These are phyloP conservation scores for Ellobius talpinus DNA, from an alignment of 2,113 vertebrate genomes.

Conservation along the genomic window DNA sequence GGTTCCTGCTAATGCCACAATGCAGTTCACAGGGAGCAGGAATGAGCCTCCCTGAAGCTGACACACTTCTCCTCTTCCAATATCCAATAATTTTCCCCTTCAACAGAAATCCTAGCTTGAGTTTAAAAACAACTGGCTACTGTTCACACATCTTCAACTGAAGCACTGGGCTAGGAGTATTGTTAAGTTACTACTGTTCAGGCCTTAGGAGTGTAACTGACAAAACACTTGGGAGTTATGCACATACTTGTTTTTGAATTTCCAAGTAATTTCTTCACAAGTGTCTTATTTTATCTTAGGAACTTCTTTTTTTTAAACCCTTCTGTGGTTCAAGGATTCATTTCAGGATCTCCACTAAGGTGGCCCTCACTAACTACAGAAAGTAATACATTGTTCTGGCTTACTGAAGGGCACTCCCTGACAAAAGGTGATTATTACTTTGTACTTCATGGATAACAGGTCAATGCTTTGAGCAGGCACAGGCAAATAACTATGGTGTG, in stretches of 20 bases:
- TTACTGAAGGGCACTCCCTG: slow-evolving; percentile 8
- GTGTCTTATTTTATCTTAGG: not conserved
- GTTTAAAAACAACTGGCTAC: not conserved
- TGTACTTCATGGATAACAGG: not conserved
- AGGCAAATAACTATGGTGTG: slow-evolving; percentile 48
- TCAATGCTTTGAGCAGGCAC: slow-evolving; percentile 52
- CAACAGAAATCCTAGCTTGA: not conserved
- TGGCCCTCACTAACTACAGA: not conserved
- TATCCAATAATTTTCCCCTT: not conserved
- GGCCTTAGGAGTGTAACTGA: not conserved
- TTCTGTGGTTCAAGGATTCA: not conserved
- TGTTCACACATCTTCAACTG: not conserved
- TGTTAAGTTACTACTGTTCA: not conserved
- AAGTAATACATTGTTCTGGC: not conserved
- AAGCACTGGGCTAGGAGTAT: not conserved
- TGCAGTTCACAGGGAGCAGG: too few species aligned
- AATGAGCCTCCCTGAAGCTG: not conserved
- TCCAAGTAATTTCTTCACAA: not conserved
- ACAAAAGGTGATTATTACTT: not conserved
- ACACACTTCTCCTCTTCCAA: not conserved
- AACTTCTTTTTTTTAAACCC: not conserved
- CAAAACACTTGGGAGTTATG: not conserved
- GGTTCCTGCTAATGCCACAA: not conserved
- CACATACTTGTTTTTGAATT: not conserved
- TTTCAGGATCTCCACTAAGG: not conserved